Conservation (phyloP, 2,113 vertebrate species). For the Rhadina sibilatrix region DNA sequence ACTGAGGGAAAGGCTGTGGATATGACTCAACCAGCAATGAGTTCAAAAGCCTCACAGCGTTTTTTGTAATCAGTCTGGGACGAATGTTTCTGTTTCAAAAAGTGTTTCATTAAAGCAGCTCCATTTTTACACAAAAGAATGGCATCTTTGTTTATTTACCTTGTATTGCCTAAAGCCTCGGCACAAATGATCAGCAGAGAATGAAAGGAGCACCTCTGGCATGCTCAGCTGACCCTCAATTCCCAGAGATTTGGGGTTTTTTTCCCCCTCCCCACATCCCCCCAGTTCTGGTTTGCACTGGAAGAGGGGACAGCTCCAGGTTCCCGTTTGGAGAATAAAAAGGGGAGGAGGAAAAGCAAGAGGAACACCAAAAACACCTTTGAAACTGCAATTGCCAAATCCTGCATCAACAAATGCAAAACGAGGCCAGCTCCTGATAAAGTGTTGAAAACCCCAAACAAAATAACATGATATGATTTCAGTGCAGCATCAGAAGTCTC, state of each 20-base stretch:
- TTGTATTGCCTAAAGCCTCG: background rate
- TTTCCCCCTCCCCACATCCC: background rate
- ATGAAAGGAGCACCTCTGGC: background rate
- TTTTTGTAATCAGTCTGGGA: conserved; percentile 7
- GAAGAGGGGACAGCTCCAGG: background rate
- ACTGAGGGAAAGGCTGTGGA: background rate
- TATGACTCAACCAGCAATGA: background rate
- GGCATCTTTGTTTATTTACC: conserved; percentile 44
- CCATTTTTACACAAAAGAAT: conserved; percentile 22
- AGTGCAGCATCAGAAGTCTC: background rate
- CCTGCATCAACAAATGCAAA: background rate
- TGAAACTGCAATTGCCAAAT: background rate
- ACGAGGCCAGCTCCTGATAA: background rate
- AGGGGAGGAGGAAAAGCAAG: background rate
- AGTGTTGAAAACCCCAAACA: background rate
- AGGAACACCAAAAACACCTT: background rate
- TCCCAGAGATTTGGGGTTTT: background rate
- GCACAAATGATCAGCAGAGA: background rate
- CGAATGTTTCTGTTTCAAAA: conserved; percentile 23
- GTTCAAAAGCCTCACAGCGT: background rate
- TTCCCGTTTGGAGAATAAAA: background rate
- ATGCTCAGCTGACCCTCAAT: fast-evolving
- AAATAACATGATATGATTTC: background rate
- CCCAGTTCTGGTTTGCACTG: background rate
- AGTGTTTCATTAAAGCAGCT: conserved; percentile 49